Evolutionary conservation across 2,797 vertebrate species (phyloP), one percentile per base, ranked within the genome.

Genomic region (Periophthalmus magnuspinnatus): DNA sequence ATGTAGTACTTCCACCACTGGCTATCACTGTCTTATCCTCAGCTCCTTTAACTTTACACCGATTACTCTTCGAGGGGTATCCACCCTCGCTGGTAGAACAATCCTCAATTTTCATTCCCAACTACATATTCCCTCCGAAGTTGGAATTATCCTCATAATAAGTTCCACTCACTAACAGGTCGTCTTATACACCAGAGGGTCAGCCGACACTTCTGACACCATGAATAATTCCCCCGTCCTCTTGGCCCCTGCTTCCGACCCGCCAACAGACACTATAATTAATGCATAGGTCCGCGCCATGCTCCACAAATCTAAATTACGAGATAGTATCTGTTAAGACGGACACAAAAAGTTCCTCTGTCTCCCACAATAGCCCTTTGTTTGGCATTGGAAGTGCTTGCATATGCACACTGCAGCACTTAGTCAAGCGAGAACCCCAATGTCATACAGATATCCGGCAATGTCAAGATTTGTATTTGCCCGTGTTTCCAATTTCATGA

Each of bases 401-500:
- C 82, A 83, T 81, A 84, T 78, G 77, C 79, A 82, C 74, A 86
- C 81, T 71, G 79, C 72, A 50, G 69, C 77, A 68, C 81, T 84
- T 74, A 71, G 79, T 86, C 89, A 82, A 82, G 84, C 72, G 65
- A 65, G 68, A 71, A 38, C 59, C n/a, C 83, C 88, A 90, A 88
- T 91, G 90, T 91, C 90, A 87, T 60, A 86, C 83, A 84, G 87
- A 92, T 89, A 90, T 87, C 88, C 81, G 64, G 82, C 88, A 91
- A 90, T 91, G 90, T 93, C 88, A 90, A 91, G 86, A 92, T 90
- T 90, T 89, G 86, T 87, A 83, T 86, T 92, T 86, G 86, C 82
- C 81, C 79, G 78, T 86, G 87, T 91, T 91, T 93, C 88, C 90
- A 92, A 93, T 92, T 92, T 92, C 88, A 83, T 80, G 88, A 90